A percentile compares a stretch with the other conserved stretches of the same genome.
Evolutionary conservation across 1,140 invertebrate genomes (phyloP).

Genomic region (Drosophila paulistorum): DNA sequence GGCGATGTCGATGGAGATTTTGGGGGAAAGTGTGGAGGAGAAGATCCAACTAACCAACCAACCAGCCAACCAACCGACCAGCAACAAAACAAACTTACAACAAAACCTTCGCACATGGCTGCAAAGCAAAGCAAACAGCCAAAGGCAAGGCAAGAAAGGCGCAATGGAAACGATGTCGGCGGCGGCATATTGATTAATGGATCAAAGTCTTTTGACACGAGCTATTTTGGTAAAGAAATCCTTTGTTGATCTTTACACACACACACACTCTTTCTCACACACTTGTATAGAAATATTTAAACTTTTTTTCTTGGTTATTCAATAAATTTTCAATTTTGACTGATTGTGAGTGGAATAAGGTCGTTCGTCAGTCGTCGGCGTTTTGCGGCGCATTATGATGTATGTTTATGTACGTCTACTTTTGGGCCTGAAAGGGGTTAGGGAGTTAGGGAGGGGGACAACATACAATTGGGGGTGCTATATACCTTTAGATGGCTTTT

Average conservation of each 20-base stretch:
- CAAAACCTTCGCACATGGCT: constrained; percentile 64
- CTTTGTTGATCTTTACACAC: constrained; percentile 81
- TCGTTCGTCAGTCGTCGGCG: constrained; percentile 71
- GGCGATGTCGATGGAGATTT: constrained; percentile 26
- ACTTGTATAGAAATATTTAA: constrained; percentile 42
- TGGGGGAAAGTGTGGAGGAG: not conserved
- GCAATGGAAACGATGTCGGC: constrained; percentile 22
- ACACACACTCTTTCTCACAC: constrained; percentile 37
- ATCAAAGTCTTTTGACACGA: constrained; percentile 83
- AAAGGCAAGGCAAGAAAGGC: not conserved
- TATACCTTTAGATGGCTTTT: constrained; percentile 41
- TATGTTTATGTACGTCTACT: constrained; percentile 62
- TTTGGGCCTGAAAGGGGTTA: constrained; percentile 4
- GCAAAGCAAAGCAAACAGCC: not conserved
- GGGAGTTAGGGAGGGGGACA: constrained; percentile 15
- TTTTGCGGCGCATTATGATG: constrained; percentile 74
- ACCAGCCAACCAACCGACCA: not conserved
- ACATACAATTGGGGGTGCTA: constrained; percentile 26
- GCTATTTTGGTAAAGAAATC: constrained; percentile 82
- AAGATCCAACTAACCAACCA: not conserved
- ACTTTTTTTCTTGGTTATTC: constrained; percentile 67
- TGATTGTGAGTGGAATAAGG: constrained; percentile 82
- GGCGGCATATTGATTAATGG: constrained; percentile 83
- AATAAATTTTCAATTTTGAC: constrained; percentile 83
- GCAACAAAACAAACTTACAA: constrained; percentile 41